phyloP scores from a whole-genome alignment of 2,797 vertebrate species.

The Aldrovandia affinis region DNA sequence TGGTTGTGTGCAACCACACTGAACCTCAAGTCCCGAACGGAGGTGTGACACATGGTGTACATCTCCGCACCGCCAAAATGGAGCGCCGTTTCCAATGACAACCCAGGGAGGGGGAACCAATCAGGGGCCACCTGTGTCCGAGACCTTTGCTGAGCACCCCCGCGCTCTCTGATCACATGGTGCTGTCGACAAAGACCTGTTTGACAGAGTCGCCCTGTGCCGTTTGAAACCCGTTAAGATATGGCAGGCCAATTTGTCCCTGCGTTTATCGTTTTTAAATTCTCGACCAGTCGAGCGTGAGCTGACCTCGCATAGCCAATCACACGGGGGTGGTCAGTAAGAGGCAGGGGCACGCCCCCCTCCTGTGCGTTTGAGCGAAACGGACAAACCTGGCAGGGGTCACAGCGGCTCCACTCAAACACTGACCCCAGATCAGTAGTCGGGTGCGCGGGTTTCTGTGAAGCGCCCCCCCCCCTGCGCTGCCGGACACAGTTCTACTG shows the following conservation, averaged over 20 bases:
- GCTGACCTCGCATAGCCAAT: slow-evolving; percentile 27
- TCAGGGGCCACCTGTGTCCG: slow-evolving; percentile 45
- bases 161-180: slow-evolving; percentile 57
- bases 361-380: slow-evolving; percentile 71
- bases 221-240: neutral
- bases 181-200: slow-evolving; percentile 61
- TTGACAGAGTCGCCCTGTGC: slow-evolving; percentile 27
- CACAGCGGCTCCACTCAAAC: slow-evolving; percentile 37
- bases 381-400: slow-evolving; percentile 52
- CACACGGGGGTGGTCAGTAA: slow-evolving; percentile 17
- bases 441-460: neutral
- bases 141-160: slow-evolving; percentile 56
- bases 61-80: slow-evolving; percentile 7
- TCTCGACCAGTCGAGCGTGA: neutral
- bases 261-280: slow-evolving; percentile 3
- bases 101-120: slow-evolving; percentile 63
- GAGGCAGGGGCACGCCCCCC: slow-evolving; percentile 1
- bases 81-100: slow-evolving; percentile 72
- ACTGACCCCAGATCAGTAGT: slow-evolving; percentile 10
- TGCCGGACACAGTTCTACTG: slow-evolving; percentile 22
- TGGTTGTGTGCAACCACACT: neutral
- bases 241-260: neutral
- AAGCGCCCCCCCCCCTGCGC: neutral
- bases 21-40: neutral
- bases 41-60: neutral